Base-by-base conservation (phyloP, 2,797 vertebrate genomes). In the Peromyscus eremicus region DNA sequence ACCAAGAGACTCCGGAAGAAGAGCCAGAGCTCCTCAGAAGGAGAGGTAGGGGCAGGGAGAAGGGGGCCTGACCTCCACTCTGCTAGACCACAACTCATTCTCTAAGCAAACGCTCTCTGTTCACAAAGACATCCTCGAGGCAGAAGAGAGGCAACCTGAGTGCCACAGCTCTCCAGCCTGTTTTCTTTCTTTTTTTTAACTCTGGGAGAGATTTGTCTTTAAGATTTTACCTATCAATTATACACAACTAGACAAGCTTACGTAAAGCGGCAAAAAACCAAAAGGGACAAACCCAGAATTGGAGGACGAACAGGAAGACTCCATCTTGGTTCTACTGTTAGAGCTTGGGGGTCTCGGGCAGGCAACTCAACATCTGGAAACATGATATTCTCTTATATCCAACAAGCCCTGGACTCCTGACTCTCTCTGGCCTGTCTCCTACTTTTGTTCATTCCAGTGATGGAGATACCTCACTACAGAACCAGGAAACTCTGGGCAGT, bases 391-490 rank as follows among this genome's bases (percentile, higher is more conserved):
- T 92, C 40, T 89, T 70, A 43, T 4, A 40, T 4, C 83, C 52
- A 23, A 49, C 11, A 62, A 89, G 70, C 49, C 34, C 60, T 57
- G 66, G 57, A 27, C 11, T 92, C 80, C 40, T 83, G 55, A 90
- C 64, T 21, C 3, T 19, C 64, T 32, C 19, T 4, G 46, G 37
- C 16, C 43, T 85, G 34, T 16, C 43, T 64, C 10, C 5, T 25
- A 77, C 27, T 17, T 55, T 43, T 32, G 43, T 62, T 27, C 14
- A 17, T 81, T n/a, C 70, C 55, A 64, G 29, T 86, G 27, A 87
- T 89, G 94, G 70, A 91, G 93, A 68, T 73, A 79, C 27, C 46
- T 64, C 49, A 82, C 43, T 92, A 82, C 64, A 89, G 76, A 94
- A 82, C 29, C 29, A 84, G 19, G 43, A 82, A n/a, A 85, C 66